A percentile compares a stretch with the other conserved stretches of the same genome.
These are phyloP conservation scores for Aleiodes sp. DNA, from an alignment of 1,140 invertebrate genomes.

Conservation along the genomic window DNA sequence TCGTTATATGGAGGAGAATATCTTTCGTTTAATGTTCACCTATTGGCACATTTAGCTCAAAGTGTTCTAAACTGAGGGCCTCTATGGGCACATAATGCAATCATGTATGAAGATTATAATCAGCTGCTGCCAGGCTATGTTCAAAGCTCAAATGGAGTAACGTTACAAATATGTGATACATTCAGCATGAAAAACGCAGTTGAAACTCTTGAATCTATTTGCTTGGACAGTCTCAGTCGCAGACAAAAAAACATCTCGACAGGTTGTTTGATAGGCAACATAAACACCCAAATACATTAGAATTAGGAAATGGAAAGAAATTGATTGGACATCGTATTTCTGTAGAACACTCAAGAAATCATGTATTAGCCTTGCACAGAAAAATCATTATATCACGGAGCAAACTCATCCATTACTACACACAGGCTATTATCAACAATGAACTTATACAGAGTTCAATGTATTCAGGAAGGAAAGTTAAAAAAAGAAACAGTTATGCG, in stretches of 20 bases:
- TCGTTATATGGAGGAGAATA: constrained; percentile 37
- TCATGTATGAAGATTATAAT: constrained; percentile 35
- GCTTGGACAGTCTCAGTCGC: background rate
- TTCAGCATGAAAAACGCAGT: constrained; percentile 9
- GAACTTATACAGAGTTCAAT: background rate
- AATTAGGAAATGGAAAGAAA: background rate
- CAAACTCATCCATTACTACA: too few relatives aligned
- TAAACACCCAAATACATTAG: too few relatives aligned
- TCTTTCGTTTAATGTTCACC: constrained; percentile 42
- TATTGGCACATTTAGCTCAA: constrained; percentile 34
- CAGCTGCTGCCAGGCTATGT: constrained; percentile 23
- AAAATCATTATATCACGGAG: too few relatives aligned
- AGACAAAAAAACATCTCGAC: background rate
- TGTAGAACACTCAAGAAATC: too few relatives aligned
- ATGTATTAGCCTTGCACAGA: too few relatives aligned
- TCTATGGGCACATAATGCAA: constrained; percentile 37
- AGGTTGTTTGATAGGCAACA: too few relatives aligned
- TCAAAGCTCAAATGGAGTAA: constrained; percentile 30
- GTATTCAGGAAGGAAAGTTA: background rate
- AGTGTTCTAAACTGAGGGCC: constrained; percentile 40
- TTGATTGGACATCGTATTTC: too few relatives aligned
- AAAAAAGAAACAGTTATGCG: background rate
- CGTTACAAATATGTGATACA: constrained; percentile 26
- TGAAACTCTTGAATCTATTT: background rate
- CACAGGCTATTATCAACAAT: too few relatives aligned